Base-by-base conservation (phyloP, 37 sponge, comb jelly and placozoan species). In the Haliclona indistincta region DNA sequence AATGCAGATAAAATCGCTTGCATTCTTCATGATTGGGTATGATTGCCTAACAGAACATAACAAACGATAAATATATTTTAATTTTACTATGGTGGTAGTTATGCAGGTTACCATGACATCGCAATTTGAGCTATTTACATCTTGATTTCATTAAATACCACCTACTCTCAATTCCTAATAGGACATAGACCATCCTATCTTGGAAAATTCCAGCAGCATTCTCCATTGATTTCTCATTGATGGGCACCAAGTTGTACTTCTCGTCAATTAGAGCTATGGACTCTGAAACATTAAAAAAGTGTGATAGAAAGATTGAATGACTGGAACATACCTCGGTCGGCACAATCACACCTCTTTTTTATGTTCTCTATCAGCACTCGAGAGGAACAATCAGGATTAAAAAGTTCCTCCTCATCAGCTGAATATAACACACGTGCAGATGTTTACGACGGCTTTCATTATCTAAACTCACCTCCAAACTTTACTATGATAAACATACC, bases 381-480 rank as follows among this genome's bases (percentile, higher is more conserved):
- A 47, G 76, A 38, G 36, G 73, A 17, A 67, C 91, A 90, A 41
- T 90, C 86, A 0, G 91, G 91, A 34, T 90, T 90, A 64, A 90
- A 90, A 4, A 90, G 44, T 28, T 32, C 34, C 51, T 81, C 35
- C n/a, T 90, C 91, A 29, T 81, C 67, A 72, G 68, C 89, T 89
- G 29, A 36, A 15, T 22, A 67, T n/a, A 45, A 44, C 64, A 65
- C 37, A 49, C 22, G 30, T 30, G 4, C 1, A 36, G 2, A 17
- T 56, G 11, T 4, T 2, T 20, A 74, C 4, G 37, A 30, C 3
- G 22, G 41, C 22, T 37, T 11, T 29, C 38, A 25, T 4, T 4
- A 38, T 6, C 25, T 15, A 11, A 32, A 47, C 75, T 58, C 33
- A 90, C 91, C 86, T 77, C 91, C 91, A 60, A 73, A 74, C 62